phyloP scores from a whole-genome alignment of 2,797 vertebrate species.

The Dromococcyx pavoninus region DNA sequence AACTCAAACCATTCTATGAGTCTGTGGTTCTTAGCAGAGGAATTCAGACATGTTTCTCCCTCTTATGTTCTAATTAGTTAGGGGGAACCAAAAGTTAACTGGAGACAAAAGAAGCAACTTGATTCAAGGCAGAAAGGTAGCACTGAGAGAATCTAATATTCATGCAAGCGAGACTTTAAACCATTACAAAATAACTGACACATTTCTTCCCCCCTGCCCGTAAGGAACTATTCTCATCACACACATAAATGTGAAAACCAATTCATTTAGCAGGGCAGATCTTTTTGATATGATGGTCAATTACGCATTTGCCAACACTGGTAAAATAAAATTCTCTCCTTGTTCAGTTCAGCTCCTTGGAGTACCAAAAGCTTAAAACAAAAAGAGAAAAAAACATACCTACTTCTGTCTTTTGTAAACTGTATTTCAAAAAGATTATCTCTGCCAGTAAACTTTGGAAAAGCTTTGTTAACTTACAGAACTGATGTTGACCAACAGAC shows the following conservation, averaged over 20 bases:
- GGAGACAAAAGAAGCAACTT: neutral
- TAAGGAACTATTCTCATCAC: neutral
- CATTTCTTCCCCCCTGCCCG: neutral
- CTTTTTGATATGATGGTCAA: neutral
- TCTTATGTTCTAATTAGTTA: neutral
- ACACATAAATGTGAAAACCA: neutral
- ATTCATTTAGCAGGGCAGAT: neutral
- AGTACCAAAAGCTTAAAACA: neutral
- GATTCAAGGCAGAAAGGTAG: neutral
- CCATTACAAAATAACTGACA: neutral
- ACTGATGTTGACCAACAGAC: neutral
- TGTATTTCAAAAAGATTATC: neutral
- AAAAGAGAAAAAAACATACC: neutral
- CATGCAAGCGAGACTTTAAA: neutral
- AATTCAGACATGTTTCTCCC: neutral
- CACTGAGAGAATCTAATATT: neutral
- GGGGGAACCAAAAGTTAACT: neutral
- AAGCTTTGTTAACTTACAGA: neutral
- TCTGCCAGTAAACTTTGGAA: neutral
- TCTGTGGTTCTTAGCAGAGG: neutral
- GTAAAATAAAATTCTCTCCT: neutral
- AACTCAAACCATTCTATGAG: too few species aligned
- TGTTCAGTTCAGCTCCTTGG: neutral
- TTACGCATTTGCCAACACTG: neutral
- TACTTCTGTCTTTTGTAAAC: neutral